These are phyloP conservation scores for Berghia stephanieae DNA, from an alignment of 1,140 invertebrate genomes.

Conservation along the genomic window DNA sequence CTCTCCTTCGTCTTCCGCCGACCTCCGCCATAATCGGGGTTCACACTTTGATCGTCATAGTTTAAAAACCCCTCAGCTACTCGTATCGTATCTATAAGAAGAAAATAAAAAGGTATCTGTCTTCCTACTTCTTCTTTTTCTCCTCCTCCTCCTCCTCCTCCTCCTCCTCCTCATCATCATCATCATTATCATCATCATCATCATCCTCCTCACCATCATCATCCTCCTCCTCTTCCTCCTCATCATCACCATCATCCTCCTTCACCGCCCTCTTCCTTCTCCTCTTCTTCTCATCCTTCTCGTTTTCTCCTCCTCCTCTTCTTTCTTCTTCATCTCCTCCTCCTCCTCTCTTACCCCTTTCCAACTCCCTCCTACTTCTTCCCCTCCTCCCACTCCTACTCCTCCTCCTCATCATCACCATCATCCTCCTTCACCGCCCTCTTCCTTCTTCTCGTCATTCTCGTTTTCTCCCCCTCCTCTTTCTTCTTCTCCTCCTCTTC, in stretches of 20 bases:
- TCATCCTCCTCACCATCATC: neutral
- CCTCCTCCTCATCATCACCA: neutral
- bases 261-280: neutral
- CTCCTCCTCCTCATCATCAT: neutral
- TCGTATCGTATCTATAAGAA: no score
- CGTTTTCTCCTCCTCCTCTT: neutral
- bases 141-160: neutral
- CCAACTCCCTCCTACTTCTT: neutral
- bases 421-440: neutral
- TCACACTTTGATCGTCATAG: no score
- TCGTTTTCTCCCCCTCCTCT: slow-evolving; percentile 1
- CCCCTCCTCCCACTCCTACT: neutral
- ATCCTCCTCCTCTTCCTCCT: neutral
- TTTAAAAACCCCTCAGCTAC: no score
- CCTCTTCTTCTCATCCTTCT: no score
- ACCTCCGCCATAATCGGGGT: no score
- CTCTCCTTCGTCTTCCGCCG: neutral
- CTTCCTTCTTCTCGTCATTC: neutral
- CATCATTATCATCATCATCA: neutral
- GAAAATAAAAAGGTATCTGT: neutral
- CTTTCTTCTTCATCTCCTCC: neutral
- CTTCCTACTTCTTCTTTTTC: neutral
- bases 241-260: neutral
- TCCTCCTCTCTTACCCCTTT: neutral
- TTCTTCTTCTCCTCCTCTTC: neutral